Conservation (phyloP, 2,113 vertebrate genomes). For the Prunella fulvescens region DNA sequence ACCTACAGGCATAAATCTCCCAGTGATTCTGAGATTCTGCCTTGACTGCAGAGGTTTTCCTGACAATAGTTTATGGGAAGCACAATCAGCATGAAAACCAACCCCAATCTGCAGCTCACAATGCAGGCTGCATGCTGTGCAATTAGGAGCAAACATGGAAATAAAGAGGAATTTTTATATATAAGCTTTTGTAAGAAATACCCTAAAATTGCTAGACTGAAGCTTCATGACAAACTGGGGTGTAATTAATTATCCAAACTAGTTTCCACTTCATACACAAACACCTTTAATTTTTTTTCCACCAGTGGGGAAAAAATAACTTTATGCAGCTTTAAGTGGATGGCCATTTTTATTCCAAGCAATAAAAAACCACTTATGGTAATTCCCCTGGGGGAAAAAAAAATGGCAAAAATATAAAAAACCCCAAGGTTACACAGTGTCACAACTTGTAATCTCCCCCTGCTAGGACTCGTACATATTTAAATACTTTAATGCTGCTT, state of each 20-base stretch:
- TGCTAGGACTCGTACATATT: conserved; percentile 30
- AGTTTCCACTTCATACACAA: neutral
- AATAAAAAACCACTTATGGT: neutral
- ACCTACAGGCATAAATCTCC: neutral
- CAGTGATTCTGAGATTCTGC: neutral
- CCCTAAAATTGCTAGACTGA: neutral
- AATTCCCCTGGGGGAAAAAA: neutral
- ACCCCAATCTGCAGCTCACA: neutral
- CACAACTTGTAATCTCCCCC: conserved; percentile 59
- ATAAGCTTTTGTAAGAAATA: neutral
- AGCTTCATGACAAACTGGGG: neutral
- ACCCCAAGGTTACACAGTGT: conserved; percentile 5
- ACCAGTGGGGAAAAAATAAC: neutral
- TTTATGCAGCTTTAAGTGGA: neutral
- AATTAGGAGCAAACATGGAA: neutral
- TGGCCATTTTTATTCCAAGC: conserved; percentile 4
- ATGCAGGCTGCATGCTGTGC: neutral
- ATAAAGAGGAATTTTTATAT: neutral
- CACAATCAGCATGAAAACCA: neutral
- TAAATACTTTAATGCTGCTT: conserved; percentile 47
- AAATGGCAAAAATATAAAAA: neutral
- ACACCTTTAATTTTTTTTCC: neutral
- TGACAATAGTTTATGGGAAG: neutral
- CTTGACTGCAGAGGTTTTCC: neutral
- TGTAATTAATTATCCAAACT: neutral